Conservation (phyloP, 2,797 vertebrate species). For the Delichon dasypus region DNA sequence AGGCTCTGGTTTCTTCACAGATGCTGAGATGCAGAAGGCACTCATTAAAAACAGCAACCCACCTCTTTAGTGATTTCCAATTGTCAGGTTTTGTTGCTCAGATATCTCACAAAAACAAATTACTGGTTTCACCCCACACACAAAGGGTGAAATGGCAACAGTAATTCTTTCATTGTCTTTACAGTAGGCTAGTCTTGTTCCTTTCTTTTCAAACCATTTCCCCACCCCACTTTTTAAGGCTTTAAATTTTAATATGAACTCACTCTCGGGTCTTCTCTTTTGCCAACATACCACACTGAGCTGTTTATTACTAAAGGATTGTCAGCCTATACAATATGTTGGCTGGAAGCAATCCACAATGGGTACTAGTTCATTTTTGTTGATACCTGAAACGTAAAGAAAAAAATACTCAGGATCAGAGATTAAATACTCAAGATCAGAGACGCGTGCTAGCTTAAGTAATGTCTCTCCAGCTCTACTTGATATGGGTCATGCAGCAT, state of each 20-base stretch:
- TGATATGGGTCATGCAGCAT: neutral
- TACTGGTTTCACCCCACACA: neutral
- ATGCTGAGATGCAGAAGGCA: constrained; percentile 5
- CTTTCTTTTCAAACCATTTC: constrained; percentile 29
- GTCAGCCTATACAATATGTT: neutral
- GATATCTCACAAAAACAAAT: constrained; percentile 54
- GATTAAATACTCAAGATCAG: neutral
- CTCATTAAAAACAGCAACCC: constrained; percentile 46
- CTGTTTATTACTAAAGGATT: neutral
- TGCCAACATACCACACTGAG: neutral
- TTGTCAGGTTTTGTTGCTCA: constrained; percentile 43
- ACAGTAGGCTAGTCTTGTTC: neutral
- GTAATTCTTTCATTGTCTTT: constrained; percentile 28
- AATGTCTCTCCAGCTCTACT: neutral
- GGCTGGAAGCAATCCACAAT: constrained; percentile 6
- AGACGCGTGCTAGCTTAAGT: neutral
- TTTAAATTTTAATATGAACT: constrained; percentile 62
- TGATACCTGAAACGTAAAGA: neutral
- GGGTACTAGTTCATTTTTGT: neutral
- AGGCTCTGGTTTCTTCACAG: constrained; percentile 19
- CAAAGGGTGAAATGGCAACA: constrained; percentile 44
- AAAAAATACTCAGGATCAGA: neutral
- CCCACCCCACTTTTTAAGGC: constrained; percentile 3
- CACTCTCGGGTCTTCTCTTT: neutral
- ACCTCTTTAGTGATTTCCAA: constrained; percentile 2